A percentile compares a stretch with the other conserved stretches of the same genome.
phyloP scores from a whole-genome alignment of 2,797 vertebrate species.

The Danionella dracula region DNA sequence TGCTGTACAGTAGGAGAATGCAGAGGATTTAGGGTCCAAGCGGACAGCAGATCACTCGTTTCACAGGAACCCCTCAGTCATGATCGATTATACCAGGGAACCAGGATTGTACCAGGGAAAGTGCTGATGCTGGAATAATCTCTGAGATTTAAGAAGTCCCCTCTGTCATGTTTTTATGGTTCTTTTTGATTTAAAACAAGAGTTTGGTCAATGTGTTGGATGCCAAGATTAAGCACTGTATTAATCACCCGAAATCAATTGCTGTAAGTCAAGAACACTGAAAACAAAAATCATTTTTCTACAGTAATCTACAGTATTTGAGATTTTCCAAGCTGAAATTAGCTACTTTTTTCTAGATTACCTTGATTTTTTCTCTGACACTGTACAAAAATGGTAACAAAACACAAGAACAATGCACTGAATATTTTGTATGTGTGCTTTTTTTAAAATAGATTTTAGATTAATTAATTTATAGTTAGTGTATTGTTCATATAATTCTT shows the following conservation, averaged over 20 bases:
- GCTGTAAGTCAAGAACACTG: background rate
- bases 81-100: slow-evolving; percentile 49
- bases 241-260: slow-evolving; percentile 25
- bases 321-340: too few relatives aligned
- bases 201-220: slow-evolving; percentile 10
- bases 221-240: slow-evolving; percentile 31
- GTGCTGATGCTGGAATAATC: slow-evolving; percentile 45
- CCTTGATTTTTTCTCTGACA: too few relatives aligned
- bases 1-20: slow-evolving; percentile 6
- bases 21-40: slow-evolving; percentile 44
- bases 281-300: background rate
- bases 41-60: slow-evolving; percentile 37
- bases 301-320: too few relatives aligned
- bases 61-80: slow-evolving; percentile 31
- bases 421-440: too few relatives aligned
- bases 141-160: slow-evolving; percentile 41
- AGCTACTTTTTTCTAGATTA: too few relatives aligned
- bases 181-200: slow-evolving; percentile 32
- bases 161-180: slow-evolving; percentile 44
- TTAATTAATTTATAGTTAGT: too few relatives aligned
- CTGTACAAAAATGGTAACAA: too few relatives aligned
- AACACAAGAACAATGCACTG: too few relatives aligned
- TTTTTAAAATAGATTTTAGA: too few relatives aligned
- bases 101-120: slow-evolving; percentile 30
- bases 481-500: too few relatives aligned